Conservation (phyloP, 64 coral and sea anemone species). For the Astreopora myriophthalma region DNA sequence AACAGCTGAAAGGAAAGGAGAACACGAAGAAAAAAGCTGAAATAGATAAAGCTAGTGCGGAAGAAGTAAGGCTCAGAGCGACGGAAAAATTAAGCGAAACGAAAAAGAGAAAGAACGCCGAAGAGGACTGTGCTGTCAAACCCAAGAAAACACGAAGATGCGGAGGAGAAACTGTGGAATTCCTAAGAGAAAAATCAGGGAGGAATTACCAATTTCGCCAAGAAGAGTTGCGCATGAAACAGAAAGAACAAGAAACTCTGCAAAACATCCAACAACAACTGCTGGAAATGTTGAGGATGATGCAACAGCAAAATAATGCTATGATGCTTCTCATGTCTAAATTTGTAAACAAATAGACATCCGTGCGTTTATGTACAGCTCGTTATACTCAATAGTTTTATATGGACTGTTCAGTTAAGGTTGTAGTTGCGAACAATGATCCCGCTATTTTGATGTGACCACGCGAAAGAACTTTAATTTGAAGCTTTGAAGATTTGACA, state of each 20-base stretch:
- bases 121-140: neutral
- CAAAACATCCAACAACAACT: neutral
- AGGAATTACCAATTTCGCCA: neutral
- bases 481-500: neutral
- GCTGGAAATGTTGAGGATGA: neutral
- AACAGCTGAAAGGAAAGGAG: neutral
- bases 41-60: conserved; percentile 32
- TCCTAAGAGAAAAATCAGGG: conserved; percentile 31
- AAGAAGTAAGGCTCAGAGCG: conserved; percentile 34
- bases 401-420: neutral
- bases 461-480: neutral
- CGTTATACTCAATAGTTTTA: neutral
- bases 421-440: neutral
- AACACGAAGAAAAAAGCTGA: conserved; percentile 12
- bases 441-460: neutral
- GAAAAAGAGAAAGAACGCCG: neutral
- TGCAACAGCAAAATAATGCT: conserved; percentile 6
- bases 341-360: neutral
- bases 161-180: conserved; percentile 16
- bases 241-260: neutral
- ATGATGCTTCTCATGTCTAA: conserved; percentile 9
- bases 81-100: conserved; percentile 39
- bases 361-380: neutral
- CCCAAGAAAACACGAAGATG: conserved; percentile 37
- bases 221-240: neutral